A percentile compares a stretch with the other conserved stretches of the same genome.
Evolutionary conservation across 1,140 invertebrate species (phyloP).

Genomic region (Apolygus lucorum): DNA sequence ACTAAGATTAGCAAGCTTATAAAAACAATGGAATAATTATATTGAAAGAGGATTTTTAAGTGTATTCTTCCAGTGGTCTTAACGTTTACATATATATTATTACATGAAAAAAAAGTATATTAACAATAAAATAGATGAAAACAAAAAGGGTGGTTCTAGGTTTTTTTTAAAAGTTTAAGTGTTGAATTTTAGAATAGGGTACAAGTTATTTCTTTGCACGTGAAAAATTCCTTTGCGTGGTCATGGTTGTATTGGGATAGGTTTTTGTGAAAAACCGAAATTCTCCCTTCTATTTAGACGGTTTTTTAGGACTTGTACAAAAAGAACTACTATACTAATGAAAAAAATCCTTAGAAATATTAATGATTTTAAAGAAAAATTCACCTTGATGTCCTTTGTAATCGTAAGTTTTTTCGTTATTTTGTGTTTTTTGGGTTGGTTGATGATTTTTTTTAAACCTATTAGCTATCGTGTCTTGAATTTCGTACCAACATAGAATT

Average conservation of each 20-base stretch:
- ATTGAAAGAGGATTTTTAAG: constrained; percentile 12
- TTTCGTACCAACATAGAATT: too few relatives aligned
- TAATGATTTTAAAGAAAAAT: neutral
- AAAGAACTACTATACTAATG: too few relatives aligned
- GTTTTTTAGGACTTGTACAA: neutral
- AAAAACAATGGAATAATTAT: neutral
- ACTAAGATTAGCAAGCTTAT: constrained; percentile 14
- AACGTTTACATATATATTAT: constrained; percentile 17
- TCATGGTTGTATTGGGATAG: too few relatives aligned
- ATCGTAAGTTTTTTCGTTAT: too few relatives aligned
- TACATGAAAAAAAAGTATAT: constrained; percentile 11
- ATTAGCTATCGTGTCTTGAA: too few relatives aligned
- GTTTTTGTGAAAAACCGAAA: too few relatives aligned
- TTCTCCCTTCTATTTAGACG: neutral
- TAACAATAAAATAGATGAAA: neutral
- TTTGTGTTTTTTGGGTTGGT: too few relatives aligned
- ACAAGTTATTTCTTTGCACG: constrained; percentile 14
- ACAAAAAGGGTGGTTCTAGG: neutral
- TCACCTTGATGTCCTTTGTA: too few relatives aligned
- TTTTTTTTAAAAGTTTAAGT: neutral
- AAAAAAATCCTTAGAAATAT: neutral
- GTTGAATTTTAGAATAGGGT: neutral
- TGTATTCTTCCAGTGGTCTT: constrained; percentile 31
- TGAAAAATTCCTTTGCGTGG: constrained; percentile 23
- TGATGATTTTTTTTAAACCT: too few relatives aligned